Evolutionary conservation across 1,140 invertebrate genomes (phyloP).

Genomic region (Tetraneura akinire): DNA sequence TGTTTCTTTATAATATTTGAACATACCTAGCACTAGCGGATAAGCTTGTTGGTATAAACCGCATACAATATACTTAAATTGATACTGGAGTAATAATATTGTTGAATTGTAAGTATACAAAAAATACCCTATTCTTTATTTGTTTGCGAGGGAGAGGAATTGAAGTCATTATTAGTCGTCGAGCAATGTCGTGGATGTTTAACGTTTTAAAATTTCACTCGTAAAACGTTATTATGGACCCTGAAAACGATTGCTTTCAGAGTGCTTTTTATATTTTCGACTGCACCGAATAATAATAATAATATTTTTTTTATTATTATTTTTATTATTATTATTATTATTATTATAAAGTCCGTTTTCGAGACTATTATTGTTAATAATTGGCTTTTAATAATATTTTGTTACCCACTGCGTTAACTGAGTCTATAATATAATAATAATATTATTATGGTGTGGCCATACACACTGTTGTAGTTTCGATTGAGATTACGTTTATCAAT

Average conservation of each 20-base stretch:
- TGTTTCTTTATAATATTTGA: too few relatives aligned
- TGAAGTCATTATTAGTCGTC: not conserved
- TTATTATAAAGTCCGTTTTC: too few relatives aligned
- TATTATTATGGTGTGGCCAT: not conserved
- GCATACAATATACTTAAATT: too few relatives aligned
- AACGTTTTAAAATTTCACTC: constrained; percentile 20
- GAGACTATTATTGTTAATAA: not conserved
- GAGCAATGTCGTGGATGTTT: not conserved
- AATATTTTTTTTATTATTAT: too few relatives aligned
- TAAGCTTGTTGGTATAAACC: too few relatives aligned
- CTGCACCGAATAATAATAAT: too few relatives aligned
- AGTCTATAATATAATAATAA: not conserved
- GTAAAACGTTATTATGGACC: constrained; percentile 19
- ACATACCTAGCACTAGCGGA: too few relatives aligned
- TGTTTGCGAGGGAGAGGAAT: not conserved
- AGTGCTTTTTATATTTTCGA: not conserved
- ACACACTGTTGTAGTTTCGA: too few relatives aligned
- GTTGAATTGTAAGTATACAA: too few relatives aligned
- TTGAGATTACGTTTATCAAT: too few relatives aligned
- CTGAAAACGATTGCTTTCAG: not conserved
- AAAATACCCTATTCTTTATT: too few relatives aligned
- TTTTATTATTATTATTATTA: not conserved
- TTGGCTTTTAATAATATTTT: not conserved
- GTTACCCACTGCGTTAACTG: not conserved
- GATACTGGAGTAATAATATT: too few relatives aligned